These are phyloP conservation scores for Plagodis pulveraria DNA, from an alignment of 2,888 invertebrate species.

Conservation along the genomic window DNA sequence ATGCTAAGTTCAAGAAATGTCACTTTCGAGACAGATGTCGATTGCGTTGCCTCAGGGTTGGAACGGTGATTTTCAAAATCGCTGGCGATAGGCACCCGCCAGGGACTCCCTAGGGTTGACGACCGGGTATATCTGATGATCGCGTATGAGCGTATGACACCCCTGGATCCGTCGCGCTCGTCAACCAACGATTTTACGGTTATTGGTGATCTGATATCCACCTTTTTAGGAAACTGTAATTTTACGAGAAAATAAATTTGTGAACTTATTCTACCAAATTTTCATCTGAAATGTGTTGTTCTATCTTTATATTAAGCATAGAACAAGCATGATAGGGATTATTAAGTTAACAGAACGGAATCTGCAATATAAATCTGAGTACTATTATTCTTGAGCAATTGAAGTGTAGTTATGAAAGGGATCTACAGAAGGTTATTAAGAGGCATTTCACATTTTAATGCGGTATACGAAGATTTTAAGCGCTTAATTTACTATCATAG, in stretches of 20 bases:
- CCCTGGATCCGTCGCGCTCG: conserved; percentile 27
- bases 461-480: no score
- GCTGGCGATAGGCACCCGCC: conserved; percentile 42
- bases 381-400: not conserved
- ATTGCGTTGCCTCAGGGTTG: conserved; percentile 40
- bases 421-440: conserved; percentile 50
- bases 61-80: conserved; percentile 38
- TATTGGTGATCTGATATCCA: conserved; percentile 26
- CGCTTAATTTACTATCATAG: no score
- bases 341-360: no score
- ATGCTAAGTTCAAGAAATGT: conserved; percentile 16
- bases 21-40: conserved; percentile 33
- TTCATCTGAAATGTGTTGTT: no score
- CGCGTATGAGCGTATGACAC: conserved; percentile 27
- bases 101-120: conserved; percentile 50
- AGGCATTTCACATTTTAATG: no score
- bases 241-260: conserved; percentile 13
- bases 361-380: conserved; percentile 1
- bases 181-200: conserved; percentile 24
- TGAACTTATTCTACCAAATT: no score
- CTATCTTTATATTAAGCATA: no score
- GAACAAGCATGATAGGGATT: no score
- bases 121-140: conserved; percentile 51
- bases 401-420: conserved; percentile 39
- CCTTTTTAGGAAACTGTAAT: conserved; percentile 22